Evolutionary conservation across 1,140 invertebrate species (phyloP).

Genomic region (Rhagoletis pomonella): DNA sequence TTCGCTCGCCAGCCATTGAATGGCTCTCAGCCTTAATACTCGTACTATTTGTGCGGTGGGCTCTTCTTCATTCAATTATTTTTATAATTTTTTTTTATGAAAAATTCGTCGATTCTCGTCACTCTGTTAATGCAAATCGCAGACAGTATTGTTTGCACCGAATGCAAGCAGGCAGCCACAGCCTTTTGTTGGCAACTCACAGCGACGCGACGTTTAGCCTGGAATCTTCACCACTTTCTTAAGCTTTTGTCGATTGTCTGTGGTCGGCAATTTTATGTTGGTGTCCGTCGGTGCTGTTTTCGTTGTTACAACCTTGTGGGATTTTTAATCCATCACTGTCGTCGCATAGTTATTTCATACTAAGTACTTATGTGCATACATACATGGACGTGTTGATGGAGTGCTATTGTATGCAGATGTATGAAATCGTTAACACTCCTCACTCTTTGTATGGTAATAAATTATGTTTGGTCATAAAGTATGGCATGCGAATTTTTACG

Average conservation of each 20-base stretch:
- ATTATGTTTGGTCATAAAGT: too few species aligned
- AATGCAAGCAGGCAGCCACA: background rate
- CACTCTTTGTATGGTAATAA: background rate
- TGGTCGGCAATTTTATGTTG: background rate
- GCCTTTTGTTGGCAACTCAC: conserved; percentile 9
- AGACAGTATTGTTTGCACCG: conserved; percentile 17
- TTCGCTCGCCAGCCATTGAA: background rate
- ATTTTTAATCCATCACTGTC: conserved; percentile 33
- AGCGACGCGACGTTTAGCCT: background rate
- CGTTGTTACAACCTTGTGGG: background rate
- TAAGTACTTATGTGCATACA: background rate
- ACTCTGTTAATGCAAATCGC: background rate
- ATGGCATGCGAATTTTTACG: too few species aligned
- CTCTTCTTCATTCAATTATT: background rate
- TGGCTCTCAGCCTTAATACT: background rate
- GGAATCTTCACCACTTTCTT: background rate
- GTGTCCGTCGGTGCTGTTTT: background rate
- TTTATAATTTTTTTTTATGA: background rate
- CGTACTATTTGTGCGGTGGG: background rate
- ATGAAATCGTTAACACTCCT: background rate
- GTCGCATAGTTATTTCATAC: background rate
- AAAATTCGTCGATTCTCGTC: background rate
- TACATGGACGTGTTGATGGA: background rate
- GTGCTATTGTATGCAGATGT: background rate
- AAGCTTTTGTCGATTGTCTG: conserved; percentile 25